phyloP scores from a whole-genome alignment of 92 coral and sea anemone species.

The Phenganax subtilis region DNA sequence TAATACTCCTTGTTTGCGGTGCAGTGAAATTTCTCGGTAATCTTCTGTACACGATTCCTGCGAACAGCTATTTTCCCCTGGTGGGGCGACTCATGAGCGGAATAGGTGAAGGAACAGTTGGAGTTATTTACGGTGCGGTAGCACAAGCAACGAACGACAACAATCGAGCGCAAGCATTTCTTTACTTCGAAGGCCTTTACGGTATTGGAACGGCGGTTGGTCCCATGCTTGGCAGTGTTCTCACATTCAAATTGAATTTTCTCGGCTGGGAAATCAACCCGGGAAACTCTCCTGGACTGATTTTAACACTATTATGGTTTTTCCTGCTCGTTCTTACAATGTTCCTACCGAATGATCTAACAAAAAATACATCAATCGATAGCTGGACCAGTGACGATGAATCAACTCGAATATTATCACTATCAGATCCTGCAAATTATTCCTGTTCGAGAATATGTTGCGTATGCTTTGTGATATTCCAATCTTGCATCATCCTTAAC shows the following conservation, averaged over 20 bases:
- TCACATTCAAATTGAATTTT: neutral
- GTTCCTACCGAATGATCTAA: neutral
- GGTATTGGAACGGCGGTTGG: neutral
- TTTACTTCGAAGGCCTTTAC: neutral
- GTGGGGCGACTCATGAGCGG: constrained; percentile 5
- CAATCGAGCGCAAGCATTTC: neutral
- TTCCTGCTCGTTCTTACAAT: neutral
- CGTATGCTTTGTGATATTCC: neutral
- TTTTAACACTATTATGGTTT: neutral
- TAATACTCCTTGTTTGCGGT: constrained; percentile 1
- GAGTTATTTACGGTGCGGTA: neutral
- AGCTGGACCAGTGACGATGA: neutral
- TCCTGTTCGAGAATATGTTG: neutral
- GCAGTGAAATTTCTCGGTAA: neutral
- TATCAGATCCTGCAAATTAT: neutral
- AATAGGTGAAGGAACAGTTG: neutral
- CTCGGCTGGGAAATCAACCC: neutral
- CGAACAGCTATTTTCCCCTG: neutral
- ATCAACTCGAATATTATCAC: neutral
- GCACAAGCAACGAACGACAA: neutral
- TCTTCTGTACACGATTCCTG: neutral
- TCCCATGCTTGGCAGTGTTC: neutral
- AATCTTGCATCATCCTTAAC: neutral
- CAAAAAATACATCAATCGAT: neutral
- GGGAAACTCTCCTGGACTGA: constrained; percentile 15